Evolutionary conservation across 2,113 vertebrate genomes (phyloP), one percentile per base, ranked within the genome.

Genomic region (Gymnocephalus cernua): DNA sequence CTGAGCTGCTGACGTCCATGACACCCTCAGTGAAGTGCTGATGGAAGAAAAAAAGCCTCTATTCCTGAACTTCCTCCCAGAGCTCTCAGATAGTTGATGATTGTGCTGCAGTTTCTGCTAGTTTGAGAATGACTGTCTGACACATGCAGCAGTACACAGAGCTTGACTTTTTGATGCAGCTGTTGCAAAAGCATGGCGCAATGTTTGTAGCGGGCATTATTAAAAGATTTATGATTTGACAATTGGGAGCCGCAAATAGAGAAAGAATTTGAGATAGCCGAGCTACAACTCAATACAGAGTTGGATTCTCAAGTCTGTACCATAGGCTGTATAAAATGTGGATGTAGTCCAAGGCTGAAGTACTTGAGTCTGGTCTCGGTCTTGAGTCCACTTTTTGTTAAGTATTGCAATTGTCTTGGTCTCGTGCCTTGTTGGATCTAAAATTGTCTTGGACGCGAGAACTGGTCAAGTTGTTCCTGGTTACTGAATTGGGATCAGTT

Each of bases 1-100:
- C 38, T 1, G 32, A 79, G 83, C 78, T 73, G 79, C 83, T 90
- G 89, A 90, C 82, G 63, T 79, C 61, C 51, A 53, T 82, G 51
- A 67, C 89, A 86, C 74, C 38, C 65, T 79, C 23, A 0, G 58
- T 14, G 51, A 67, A 78, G 56, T 78, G 75, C 69, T 77, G 84
- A 82, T 89, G 79, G 4, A 32, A 32, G 4, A 32, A 32, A 38
- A 81, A 86, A 68, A 80, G 66, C 27, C 47, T 83, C 77, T 82
- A 48, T 81, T 86, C 35, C 77, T 48, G 50, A 82, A 58, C 66
- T 73, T n/a, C 2, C 50, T 41, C 23, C 29, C 41, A 41, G 38
- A 57, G 54, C 53, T 25, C 45, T 79, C 50, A 21, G 7, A 66
- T 19, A 77, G 53, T 25, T 3, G 6, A 7, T 65, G 65, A 71